These are phyloP conservation scores for Platorchestia sp. DNA, from an alignment of 1,140 invertebrate genomes.

Conservation along the genomic window DNA sequence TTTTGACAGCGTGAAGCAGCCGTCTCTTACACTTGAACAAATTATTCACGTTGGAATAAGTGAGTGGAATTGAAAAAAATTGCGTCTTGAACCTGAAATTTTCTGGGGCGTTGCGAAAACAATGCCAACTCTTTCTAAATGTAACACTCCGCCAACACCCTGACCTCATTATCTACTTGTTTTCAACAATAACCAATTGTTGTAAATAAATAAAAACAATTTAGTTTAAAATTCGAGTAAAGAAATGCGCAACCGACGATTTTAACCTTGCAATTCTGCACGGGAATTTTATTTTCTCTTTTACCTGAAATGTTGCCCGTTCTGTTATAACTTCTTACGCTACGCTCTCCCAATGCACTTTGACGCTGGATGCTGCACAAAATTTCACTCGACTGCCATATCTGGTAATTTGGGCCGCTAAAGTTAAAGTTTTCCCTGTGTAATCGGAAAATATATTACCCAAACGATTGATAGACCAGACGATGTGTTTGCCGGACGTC, in stretches of 20 bases:
- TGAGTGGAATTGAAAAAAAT: background rate
- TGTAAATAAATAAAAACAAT: background rate
- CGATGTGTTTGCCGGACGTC: background rate
- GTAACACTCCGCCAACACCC: too few species aligned
- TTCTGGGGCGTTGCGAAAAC: too few species aligned
- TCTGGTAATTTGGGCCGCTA: background rate
- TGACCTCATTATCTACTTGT: background rate
- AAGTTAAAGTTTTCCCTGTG: background rate
- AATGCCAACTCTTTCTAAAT: too few species aligned
- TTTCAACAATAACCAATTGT: background rate
- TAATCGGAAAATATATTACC: background rate
- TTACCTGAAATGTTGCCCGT: background rate
- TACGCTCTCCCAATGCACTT: background rate
- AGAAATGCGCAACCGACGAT: background rate
- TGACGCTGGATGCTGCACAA: background rate
- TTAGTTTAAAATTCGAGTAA: background rate
- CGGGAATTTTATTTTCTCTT: background rate
- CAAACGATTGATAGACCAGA: background rate
- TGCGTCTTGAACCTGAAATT: too few species aligned
- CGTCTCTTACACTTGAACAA: background rate
- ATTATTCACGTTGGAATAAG: background rate
- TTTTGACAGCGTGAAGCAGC: background rate
- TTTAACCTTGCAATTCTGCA: background rate
- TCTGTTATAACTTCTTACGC: background rate
- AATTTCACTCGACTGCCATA: background rate